These are phyloP conservation scores for Ellobius talpinus DNA, from an alignment of 2,113 vertebrate species.

Conservation along the genomic window DNA sequence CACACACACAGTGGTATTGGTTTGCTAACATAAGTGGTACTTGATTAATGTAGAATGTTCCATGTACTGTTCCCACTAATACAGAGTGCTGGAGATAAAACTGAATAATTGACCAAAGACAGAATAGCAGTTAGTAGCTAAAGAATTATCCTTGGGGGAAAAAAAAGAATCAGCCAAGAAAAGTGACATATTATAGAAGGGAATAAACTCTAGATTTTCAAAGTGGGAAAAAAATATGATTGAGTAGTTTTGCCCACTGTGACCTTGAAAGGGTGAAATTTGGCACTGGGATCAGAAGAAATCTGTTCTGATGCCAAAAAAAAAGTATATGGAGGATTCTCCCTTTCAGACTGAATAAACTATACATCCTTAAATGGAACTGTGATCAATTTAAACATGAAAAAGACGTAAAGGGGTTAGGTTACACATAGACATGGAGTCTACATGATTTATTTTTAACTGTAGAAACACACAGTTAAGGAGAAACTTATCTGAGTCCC, in stretches of 20 bases:
- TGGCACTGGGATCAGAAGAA: not conserved
- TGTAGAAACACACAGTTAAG: not conserved
- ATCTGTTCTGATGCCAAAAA: not conserved
- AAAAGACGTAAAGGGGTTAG: conserved; percentile 13
- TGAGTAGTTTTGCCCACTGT: not conserved
- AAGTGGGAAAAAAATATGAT: not conserved
- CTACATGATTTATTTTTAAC: conserved; percentile 18
- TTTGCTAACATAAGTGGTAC: not conserved
- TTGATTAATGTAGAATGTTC: not conserved
- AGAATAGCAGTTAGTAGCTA: not conserved
- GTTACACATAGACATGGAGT: not conserved
- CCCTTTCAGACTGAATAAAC: not conserved
- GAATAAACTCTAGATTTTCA: not conserved
- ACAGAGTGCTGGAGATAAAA: not conserved
- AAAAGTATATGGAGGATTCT: not conserved
- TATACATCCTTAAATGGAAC: conserved; percentile 14
- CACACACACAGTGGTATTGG: not conserved
- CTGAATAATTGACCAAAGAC: not conserved
- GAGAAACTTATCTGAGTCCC: not conserved
- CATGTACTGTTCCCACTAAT: not conserved
- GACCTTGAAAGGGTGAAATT: not conserved
- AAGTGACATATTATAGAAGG: not conserved
- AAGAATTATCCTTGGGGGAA: not conserved
- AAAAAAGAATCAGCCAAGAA: not conserved
- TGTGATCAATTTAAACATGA: conserved; percentile 12